Evolutionary conservation across 2,797 vertebrate species (phyloP), one percentile per base, ranked within the genome.

Genomic region (Phrynocephalus guinanensis): DNA sequence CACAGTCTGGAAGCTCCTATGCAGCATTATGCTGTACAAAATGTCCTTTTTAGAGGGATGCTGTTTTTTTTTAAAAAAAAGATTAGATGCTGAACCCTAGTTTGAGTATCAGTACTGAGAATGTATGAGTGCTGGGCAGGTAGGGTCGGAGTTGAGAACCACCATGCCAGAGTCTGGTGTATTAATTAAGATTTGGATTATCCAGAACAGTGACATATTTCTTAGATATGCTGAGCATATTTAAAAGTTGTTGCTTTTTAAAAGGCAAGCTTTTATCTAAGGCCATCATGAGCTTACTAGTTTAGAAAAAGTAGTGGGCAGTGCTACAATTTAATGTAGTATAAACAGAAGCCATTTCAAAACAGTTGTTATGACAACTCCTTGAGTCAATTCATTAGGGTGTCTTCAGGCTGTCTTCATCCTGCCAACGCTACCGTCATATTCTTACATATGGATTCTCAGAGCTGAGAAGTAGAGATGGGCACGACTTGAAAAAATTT

Each of bases 291-390:
- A 63, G 79, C 52, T 73, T 86, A 38, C 30, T 9, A 44, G 18
- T 86, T 83, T 48, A 66, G 60, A 77, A 50, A 77, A 30, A 85
- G 28, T 52, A 44, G 11, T 71, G 66, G 73, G 26, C 87, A 84
- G 56, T 66, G 60, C 30, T 50, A 67, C 52, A 84, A 84, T 33
- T 80, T n/a, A 28, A 33, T 80, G 84, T 84, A 48, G 72, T 84
- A 72, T 20, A 77, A 63, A 84, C 18, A 60, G 70, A 78, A 78
- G 50, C 63, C 38, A 48, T 33, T 71, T 84, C 8, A 60, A 50
- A 79, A 80, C 77, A 48, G 73, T 90, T 90, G 86, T 88, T 88
- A 86, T 88, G 89, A 85, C 68, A 88, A 88, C 89, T 75, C 72
- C 78, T 83, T 76, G 22, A 85, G 72, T 60, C 67, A 63, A 38